These are phyloP conservation scores for Chloropsis cyanopogon DNA, from an alignment of 2,113 vertebrate genomes.

Conservation along the genomic window DNA sequence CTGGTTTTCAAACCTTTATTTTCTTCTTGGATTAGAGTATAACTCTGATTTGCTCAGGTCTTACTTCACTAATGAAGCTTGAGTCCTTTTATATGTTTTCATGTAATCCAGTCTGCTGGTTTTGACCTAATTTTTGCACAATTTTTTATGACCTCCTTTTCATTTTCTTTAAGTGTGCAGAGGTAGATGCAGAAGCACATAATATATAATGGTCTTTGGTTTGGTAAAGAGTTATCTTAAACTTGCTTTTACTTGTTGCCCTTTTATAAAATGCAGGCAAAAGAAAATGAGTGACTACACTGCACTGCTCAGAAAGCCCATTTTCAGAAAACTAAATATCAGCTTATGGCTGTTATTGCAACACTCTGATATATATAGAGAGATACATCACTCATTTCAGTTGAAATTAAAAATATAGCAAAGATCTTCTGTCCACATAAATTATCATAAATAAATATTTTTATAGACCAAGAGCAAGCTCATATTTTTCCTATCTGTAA, in stretches of 20 bases:
- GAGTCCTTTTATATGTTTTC: background rate
- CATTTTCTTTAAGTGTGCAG: background rate
- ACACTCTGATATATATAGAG: background rate
- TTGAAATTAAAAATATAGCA: background rate
- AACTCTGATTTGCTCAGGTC: background rate
- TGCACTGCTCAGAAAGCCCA: background rate
- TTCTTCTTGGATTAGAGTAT: background rate
- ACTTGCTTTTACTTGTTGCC: background rate
- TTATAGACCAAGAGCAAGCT: background rate
- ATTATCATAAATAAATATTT: conserved; percentile 18
- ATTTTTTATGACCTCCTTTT: background rate
- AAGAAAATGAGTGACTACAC: background rate
- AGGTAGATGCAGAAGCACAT: background rate
- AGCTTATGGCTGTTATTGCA: background rate
- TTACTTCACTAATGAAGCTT: background rate
- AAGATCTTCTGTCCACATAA: background rate
- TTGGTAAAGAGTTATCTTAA: background rate
- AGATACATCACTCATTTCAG: background rate
- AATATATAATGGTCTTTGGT: background rate
- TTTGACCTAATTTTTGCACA: background rate
- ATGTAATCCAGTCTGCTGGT: background rate
- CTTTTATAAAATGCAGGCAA: background rate
- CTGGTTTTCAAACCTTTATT: background rate
- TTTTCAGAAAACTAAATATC: background rate
- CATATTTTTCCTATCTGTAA: background rate